These are phyloP conservation scores for Drosophila anomalipes DNA, from an alignment of 2,888 invertebrate species.

Conservation along the genomic window DNA sequence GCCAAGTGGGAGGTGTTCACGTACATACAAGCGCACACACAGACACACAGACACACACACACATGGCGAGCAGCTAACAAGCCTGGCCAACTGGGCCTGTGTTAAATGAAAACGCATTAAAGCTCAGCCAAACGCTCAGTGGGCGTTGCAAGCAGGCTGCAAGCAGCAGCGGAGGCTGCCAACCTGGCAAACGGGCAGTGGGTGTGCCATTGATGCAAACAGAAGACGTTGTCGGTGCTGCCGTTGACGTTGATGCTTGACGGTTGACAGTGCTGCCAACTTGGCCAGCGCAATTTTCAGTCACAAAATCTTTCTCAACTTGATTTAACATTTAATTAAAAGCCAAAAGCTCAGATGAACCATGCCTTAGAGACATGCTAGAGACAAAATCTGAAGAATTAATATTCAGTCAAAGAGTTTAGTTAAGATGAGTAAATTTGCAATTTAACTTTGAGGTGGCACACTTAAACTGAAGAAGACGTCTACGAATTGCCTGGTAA, in stretches of 20 bases:
- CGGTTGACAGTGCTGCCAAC: conserved; percentile 46
- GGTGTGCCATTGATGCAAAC: conserved; percentile 51
- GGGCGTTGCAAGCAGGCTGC: conserved; percentile 58
- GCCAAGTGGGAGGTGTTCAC: conserved; percentile 82
- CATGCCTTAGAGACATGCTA: too few species aligned
- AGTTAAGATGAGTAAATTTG: neutral
- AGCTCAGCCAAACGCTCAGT: conserved; percentile 69
- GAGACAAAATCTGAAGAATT: neutral
- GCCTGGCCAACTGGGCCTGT: conserved; percentile 56
- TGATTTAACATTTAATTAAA: conserved; percentile 2
- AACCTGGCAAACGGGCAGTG: conserved; percentile 38
- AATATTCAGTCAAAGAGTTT: neutral
- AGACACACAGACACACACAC: conserved; percentile 4
- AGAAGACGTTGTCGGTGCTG: conserved; percentile 32
- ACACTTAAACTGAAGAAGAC: too few species aligned
- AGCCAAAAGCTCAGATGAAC: neutral
- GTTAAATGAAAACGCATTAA: conserved; percentile 80
- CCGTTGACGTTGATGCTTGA: conserved; percentile 16
- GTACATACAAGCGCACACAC: conserved; percentile 50
- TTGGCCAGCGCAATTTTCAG: conserved; percentile 3
- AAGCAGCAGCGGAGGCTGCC: conserved; percentile 29
- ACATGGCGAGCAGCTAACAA: conserved; percentile 55
- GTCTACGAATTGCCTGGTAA: neutral
- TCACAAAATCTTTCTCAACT: neutral
- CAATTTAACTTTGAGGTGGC: neutral